Evolutionary conservation across 2,797 vertebrate genomes (phyloP), one percentile per base, ranked within the genome.

Genomic region (Thaleichthys pacificus): DNA sequence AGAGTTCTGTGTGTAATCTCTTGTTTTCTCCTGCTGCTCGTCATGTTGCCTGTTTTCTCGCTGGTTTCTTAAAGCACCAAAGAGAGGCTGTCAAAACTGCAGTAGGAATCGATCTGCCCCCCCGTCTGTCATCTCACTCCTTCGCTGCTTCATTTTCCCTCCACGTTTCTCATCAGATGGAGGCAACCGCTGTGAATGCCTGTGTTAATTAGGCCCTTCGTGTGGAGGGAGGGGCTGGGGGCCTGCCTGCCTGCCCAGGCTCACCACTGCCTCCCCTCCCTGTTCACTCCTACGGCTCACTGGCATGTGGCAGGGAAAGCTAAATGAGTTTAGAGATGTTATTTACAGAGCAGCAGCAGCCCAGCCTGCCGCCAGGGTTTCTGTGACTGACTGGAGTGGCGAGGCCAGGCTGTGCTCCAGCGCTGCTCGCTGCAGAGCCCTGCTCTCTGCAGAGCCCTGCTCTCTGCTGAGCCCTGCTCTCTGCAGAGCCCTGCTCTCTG

Each of bases 151-250:
- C 17, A 63, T 58, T 57, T 76, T 66, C 66, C 42, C 42, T 66
- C 66, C 69, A 66, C 51, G n/a, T 79, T 75, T 78, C 61, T 61
- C 74, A 72, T 76, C 71, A 66, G 26, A 67, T 61, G 19, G 66
- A 75, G 73, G 32, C 28, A 68, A 70, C 78, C 61, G 26, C 71
- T 26, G 71, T 67, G 65, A 77, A 76, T 74, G 76, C 76, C 74
- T 57, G 78, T 79, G 80, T 87, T 86, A 84, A 85, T 85, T 84
- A 81, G 77, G 74, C 82, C 65, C 65, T 57, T 75, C 79, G 80
- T 26, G 71, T 71, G 74, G 70, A 28, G 57, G 66, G 51, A 66
- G 68, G 70, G 64, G 51, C 38, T 62, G 74, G 69, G 68, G 72
- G 69, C 63, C 72, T 61, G 71, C 71, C 38, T 68, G 70, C 67